Evolutionary conservation across 2,888 invertebrate species (phyloP), one percentile per base, ranked within the genome.

Genomic region (Amblyteles armatorius): DNA sequence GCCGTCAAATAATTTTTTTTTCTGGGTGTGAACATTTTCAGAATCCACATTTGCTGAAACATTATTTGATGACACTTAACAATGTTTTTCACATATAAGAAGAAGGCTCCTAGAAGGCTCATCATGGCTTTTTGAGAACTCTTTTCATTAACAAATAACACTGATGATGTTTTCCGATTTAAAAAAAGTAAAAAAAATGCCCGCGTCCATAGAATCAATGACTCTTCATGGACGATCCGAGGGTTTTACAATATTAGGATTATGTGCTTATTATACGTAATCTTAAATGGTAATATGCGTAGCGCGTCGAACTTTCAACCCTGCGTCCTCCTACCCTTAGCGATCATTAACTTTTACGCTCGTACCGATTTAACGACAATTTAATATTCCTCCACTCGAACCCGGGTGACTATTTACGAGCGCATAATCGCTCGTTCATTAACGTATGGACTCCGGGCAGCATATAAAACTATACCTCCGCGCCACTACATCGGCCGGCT

Each of bases 371-470:
- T 63, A 79, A 79, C 74, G 83, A 79, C 79, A 76, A 72, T 79
- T 83, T 65, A 79, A 79, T 79, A 74, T 69, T 83, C 69, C 52
- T 48, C 60, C 52, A 74, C 52, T 83, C 55, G 63, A 55, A 16
- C 16, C 67, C 72, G 11, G 52, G 29, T 63, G 79, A 71, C 74
- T 55, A 69, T 83, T 79, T 71, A 69, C 55, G 74, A 79, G 65
- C 44, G 79, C 44, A 79, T 83, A 83, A 83, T 83, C 79, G 63
- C 50, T 83, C 79, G 55, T 74, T 83, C 69, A 79, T 79, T 83
- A 79, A 33, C 74, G 74, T 79, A 69, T 67, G n/a, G 36, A 48
- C 60, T 63, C 16, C 6, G 29, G 29, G 29, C 60, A 52, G 19
- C 6, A 5, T n/a, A 63, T 33, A 63, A 33, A 63, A 63, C 60